Evolutionary conservation across 2,888 invertebrate species (phyloP), one percentile per base, ranked within the genome.

Genomic region (Oscheius sp.): DNA sequence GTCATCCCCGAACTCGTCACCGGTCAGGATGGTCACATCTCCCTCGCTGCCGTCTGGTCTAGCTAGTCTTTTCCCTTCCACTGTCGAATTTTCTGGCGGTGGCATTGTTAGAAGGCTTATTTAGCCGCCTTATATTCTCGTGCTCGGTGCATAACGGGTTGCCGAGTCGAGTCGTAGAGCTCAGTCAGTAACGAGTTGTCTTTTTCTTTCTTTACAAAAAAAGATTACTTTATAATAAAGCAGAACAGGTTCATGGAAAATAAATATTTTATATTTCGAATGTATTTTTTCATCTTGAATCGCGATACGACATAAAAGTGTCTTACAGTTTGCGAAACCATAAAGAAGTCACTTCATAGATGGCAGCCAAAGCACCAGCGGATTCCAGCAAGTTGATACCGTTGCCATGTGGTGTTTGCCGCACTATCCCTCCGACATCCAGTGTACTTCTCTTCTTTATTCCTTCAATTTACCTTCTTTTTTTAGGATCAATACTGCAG

Each of bases 91-190:
- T 29, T 53, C 55, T 13, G 18, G 35, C 16, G 56, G 56, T 25
- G 69, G 69, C 35, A 56, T 69, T 23, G 55, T 69, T 29, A 52
- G 69, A 55, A 29, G 69, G 3, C 55, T 56, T 43, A 55, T 69
- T 21, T 69, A 55, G 52, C 27, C 56, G 27, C 21, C 56, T 23
- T 55, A 16, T 66, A 25, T 49, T 16, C 21, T 52, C 41, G 55
- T 53, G 12, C 52, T 55, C 55, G 66, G 49, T 52, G 66, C 49
- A 23, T 29, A 49, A 66, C 66, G 66, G 66, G 66, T 66, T 27
- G 21, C 66, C 66, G 66, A 66, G 66, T 49, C 66, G 66, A 61
- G 45, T 61, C 35, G 66, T 66, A 66, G 66, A 66, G 66, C 66
- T 66, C 66, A 66, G 66, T 66, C 66, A 49, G 49, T 66, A 66